Conservation (phyloP, 2,113 vertebrate species). For the Cyanistes caeruleus region DNA sequence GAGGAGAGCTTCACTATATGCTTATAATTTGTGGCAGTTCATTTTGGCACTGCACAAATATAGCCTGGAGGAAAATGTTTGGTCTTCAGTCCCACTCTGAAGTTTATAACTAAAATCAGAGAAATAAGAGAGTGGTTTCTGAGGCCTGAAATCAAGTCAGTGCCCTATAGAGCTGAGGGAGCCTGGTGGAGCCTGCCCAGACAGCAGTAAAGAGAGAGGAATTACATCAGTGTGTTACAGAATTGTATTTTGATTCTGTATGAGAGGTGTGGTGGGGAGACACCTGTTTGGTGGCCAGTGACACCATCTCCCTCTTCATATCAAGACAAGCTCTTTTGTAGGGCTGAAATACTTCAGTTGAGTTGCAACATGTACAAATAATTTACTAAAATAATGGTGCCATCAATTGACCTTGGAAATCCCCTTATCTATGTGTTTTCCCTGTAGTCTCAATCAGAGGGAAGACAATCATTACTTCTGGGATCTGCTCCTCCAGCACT, state of each 20-base stretch:
- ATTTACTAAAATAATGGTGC: neutral
- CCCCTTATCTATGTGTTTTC: neutral
- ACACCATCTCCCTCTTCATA: neutral
- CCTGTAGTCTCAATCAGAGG: neutral
- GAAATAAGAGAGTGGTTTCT: neutral
- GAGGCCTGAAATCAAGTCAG: neutral
- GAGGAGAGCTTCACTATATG: neutral
- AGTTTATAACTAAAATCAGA: neutral
- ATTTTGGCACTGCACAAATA: neutral
- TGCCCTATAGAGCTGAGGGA: neutral
- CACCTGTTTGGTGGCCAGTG: neutral
- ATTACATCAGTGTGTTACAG: neutral
- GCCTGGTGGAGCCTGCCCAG: neutral
- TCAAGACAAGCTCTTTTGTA: neutral
- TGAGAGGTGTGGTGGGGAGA: neutral
- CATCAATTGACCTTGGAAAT: neutral
- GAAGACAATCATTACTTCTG: neutral
- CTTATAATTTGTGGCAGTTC: neutral
- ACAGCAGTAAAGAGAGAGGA: neutral
- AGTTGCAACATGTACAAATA: fast-evolving
- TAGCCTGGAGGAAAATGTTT: neutral
- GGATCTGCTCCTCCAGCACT: neutral
- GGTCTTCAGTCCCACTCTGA: neutral
- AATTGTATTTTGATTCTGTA: neutral
- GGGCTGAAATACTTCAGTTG: neutral